Evolutionary conservation across 1,140 invertebrate species (phyloP).

Genomic region (Orius insidiosus): DNA sequence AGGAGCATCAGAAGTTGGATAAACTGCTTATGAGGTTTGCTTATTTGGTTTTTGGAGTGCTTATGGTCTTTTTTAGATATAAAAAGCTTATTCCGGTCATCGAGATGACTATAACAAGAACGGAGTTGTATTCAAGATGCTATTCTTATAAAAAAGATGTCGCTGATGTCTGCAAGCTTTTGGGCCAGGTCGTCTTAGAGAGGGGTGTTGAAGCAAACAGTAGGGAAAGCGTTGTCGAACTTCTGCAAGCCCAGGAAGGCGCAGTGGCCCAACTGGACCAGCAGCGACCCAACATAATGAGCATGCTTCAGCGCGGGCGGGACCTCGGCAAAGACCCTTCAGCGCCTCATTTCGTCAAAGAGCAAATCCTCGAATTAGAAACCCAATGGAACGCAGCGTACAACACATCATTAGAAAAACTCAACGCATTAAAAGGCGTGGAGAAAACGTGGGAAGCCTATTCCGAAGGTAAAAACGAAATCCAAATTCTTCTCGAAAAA

Average conservation of each 20-base stretch:
- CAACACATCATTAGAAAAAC: constrained; percentile 60
- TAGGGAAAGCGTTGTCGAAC: constrained; percentile 51
- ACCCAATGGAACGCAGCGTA: constrained; percentile 76
- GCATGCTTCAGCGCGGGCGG: constrained; percentile 76
- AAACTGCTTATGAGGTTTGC: constrained; percentile 47
- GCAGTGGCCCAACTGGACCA: constrained; percentile 67
- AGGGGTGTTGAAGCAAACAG: constrained; percentile 46
- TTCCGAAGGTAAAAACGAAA: constrained; percentile 64
- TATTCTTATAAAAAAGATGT: constrained; percentile 81
- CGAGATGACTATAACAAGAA: constrained; percentile 80
- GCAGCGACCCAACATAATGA: constrained; percentile 70
- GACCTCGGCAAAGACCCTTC: constrained; percentile 56
- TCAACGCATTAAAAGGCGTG: constrained; percentile 56
- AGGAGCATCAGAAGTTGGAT: constrained; percentile 59
- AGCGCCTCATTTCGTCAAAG: constrained; percentile 67
- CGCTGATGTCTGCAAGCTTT: constrained; percentile 58
- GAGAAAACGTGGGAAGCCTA: constrained; percentile 77
- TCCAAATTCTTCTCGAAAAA: constrained; percentile 57
- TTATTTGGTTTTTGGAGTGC: too few species aligned
- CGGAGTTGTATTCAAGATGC: constrained; percentile 79
- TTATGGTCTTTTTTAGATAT: constrained; percentile 50
- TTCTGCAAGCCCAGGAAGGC: constrained; percentile 60
- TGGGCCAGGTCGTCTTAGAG: constrained; percentile 43
- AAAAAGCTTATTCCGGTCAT: constrained; percentile 81
- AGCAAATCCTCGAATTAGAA: constrained; percentile 69